Evolutionary conservation across 2,797 vertebrate species (phyloP).

Genomic region (Heliangelus exortis): DNA sequence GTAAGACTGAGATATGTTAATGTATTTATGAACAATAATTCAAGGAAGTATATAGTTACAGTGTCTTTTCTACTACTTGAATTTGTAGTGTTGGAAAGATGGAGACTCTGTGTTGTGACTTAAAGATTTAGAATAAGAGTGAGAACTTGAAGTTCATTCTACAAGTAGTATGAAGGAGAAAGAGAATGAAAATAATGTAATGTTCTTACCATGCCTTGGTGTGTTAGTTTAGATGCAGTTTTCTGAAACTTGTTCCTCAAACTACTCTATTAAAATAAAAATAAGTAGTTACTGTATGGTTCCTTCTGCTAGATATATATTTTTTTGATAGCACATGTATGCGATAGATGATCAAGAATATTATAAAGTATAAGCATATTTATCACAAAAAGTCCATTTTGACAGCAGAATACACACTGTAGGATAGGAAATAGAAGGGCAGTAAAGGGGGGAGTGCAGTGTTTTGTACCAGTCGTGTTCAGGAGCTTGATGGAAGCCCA

Average conservation of each 20-base stretch:
- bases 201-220: background rate
- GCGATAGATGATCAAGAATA: background rate
- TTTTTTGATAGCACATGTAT: background rate
- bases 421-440: background rate
- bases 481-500: background rate
- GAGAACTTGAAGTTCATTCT: background rate
- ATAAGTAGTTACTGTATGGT: background rate
- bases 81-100: background rate
- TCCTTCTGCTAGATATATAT: background rate
- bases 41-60: background rate
- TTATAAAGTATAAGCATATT: background rate
- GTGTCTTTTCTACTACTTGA: background rate
- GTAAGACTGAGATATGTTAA: background rate
- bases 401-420: accelerated
- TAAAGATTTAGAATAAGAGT: background rate
- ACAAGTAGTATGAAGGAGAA: background rate
- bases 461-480: background rate
- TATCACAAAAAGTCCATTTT: background rate
- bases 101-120: background rate
- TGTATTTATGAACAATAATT: background rate
- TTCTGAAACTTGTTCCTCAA: background rate
- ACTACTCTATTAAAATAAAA: background rate
- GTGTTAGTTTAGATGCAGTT: background rate
- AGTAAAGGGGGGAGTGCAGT: background rate
- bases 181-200: background rate